These are phyloP conservation scores for Leucania comma DNA, from an alignment of 2,888 invertebrate species.

Conservation along the genomic window DNA sequence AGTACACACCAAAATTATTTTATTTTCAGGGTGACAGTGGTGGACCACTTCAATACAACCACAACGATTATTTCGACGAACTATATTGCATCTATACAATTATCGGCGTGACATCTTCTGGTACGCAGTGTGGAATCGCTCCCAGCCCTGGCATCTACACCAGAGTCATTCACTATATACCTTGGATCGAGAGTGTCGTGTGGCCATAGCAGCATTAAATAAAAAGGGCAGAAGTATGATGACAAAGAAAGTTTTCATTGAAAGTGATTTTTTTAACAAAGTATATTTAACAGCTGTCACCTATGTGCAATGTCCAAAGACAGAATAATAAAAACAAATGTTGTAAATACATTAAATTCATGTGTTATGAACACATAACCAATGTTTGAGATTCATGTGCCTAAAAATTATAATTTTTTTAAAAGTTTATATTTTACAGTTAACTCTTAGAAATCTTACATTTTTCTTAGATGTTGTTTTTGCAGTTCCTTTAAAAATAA, in stretches of 20 bases:
- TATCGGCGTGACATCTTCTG: slow-evolving; percentile 40
- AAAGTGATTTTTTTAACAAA: neutral
- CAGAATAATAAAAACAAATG: too few relatives aligned
- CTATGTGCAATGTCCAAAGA: too few relatives aligned
- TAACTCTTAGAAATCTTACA: too few relatives aligned
- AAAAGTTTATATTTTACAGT: too few relatives aligned
- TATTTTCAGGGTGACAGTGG: slow-evolving; percentile 41
- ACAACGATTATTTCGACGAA: neutral
- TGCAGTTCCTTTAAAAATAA: too few relatives aligned
- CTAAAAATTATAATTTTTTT: too few relatives aligned
- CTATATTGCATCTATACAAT: slow-evolving; percentile 19
- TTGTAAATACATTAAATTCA: too few relatives aligned
- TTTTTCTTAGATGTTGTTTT: too few relatives aligned
- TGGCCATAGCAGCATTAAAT: slow-evolving; percentile 20
- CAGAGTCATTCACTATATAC: slow-evolving; percentile 21
- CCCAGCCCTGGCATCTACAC: slow-evolving; percentile 27
- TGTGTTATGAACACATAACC: too few relatives aligned
- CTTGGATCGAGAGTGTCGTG: slow-evolving; percentile 35
- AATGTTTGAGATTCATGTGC: too few relatives aligned
- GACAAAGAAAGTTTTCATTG: neutral
- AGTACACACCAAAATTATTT: too few relatives aligned
- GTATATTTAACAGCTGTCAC: too few relatives aligned
- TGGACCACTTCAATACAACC: slow-evolving; percentile 34
- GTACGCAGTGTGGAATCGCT: slow-evolving; percentile 32
- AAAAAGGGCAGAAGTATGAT: neutral